Conservation (phyloP, 2,888 invertebrate genomes). For the Neria commutata region DNA sequence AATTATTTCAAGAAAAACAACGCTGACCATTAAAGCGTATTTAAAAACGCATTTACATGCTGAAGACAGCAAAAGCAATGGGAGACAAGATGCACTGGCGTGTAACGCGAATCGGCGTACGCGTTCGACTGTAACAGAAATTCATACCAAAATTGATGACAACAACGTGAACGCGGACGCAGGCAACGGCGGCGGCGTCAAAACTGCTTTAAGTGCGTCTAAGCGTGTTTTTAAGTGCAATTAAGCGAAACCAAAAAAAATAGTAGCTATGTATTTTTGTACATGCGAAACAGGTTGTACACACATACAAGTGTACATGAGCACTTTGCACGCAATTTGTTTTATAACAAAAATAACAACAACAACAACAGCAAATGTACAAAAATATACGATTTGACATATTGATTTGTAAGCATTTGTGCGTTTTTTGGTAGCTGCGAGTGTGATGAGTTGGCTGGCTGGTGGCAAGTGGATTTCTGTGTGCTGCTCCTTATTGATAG, state of each 20-base stretch:
- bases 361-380: not conserved
- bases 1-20: not conserved
- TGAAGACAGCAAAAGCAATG: not conserved
- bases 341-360: not conserved
- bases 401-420: not conserved
- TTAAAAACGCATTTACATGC: not conserved
- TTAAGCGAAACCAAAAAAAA: not conserved
- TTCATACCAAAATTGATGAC: too few species aligned
- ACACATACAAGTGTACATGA: too few species aligned
- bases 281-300: too few species aligned
- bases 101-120: conserved; percentile 6
- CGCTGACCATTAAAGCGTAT: not conserved
- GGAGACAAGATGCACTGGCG: not conserved
- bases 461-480: too few species aligned
- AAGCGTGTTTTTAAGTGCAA: conserved; percentile 5
- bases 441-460: too few species aligned
- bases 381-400: not conserved
- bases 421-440: too few species aligned
- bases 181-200: not conserved
- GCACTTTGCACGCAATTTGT: too few species aligned
- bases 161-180: too few species aligned
- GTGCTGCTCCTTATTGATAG: not conserved
- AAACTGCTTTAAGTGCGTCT: conserved; percentile 6
- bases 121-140: conserved; percentile 13
- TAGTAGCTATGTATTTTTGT: too few species aligned